Evolutionary conservation across 2,888 invertebrate genomes (phyloP).

Genomic region (Tipula helvola): DNA sequence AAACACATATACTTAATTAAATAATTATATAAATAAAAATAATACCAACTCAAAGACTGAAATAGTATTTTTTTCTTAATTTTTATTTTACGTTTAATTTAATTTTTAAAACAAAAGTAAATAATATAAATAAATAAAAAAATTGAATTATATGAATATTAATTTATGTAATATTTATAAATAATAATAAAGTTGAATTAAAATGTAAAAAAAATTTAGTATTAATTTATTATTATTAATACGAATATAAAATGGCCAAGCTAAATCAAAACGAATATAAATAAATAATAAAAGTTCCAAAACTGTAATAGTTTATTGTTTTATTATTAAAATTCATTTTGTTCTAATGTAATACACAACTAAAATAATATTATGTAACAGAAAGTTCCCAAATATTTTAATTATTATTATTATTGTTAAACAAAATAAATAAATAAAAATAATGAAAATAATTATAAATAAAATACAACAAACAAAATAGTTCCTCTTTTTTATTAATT

Average conservation of each 20-base stretch:
- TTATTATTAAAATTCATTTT: background rate
- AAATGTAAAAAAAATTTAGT: background rate
- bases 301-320: background rate
- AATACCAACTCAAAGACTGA: slow-evolving; percentile 8
- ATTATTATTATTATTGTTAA: background rate
- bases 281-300: background rate
- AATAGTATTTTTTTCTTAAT: background rate
- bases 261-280: background rate
- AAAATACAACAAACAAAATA: background rate
- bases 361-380: background rate
- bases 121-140: background rate
- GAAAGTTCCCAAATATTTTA: background rate
- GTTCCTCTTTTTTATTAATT: background rate
- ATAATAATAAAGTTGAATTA: background rate
- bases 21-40: background rate
- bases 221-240: background rate
- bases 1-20: background rate
- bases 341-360: background rate
- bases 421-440: background rate
- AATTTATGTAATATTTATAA: background rate
- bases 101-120: background rate
- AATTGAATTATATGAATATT: background rate
- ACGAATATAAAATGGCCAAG: background rate
- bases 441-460: background rate
- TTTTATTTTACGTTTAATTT: background rate